Conservation (phyloP, 2,888 invertebrate species). For the Periphyllus acericola region DNA sequence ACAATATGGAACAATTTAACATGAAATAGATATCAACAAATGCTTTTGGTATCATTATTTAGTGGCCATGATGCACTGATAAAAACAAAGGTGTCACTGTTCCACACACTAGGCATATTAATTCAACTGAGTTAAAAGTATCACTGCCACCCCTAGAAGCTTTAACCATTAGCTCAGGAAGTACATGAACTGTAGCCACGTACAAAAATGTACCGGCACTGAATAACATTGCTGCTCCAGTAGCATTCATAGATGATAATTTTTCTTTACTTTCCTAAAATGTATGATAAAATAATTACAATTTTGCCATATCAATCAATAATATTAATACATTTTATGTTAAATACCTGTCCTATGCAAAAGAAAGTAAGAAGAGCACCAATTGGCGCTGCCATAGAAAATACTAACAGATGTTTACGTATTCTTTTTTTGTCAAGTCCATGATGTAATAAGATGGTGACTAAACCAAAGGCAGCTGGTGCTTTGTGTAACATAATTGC, state of each 20-base stretch:
- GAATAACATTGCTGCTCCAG: constrained; percentile 97
- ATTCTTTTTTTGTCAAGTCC: constrained; percentile 90
- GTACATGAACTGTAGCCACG: constrained; percentile 97
- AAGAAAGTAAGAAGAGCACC: constrained; percentile 92
- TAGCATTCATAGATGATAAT: constrained; percentile 87
- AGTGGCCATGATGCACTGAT: constrained; percentile 82
- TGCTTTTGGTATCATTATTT: constrained; percentile 69
- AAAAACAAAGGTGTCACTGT: constrained; percentile 88
- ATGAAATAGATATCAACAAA: neutral
- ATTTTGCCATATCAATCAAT: neutral
- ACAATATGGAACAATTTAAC: neutral
- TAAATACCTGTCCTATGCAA: constrained; percentile 79
- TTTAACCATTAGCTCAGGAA: constrained; percentile 88
- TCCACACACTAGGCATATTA: constrained; percentile 85
- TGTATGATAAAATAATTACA: neutral
- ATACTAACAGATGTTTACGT: constrained; percentile 87
- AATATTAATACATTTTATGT: neutral
- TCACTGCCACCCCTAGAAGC: constrained; percentile 66
- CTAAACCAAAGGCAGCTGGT: constrained; percentile 97
- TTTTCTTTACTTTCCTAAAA: constrained; percentile 89
- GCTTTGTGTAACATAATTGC: constrained; percentile 99
- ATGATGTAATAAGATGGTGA: constrained; percentile 95
- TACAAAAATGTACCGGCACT: constrained; percentile 99
- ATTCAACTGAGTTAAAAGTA: constrained; percentile 78
- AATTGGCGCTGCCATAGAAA: constrained; percentile 91